phyloP scores from a whole-genome alignment of 2,113 vertebrate species.

The Cephalophus harveyi region DNA sequence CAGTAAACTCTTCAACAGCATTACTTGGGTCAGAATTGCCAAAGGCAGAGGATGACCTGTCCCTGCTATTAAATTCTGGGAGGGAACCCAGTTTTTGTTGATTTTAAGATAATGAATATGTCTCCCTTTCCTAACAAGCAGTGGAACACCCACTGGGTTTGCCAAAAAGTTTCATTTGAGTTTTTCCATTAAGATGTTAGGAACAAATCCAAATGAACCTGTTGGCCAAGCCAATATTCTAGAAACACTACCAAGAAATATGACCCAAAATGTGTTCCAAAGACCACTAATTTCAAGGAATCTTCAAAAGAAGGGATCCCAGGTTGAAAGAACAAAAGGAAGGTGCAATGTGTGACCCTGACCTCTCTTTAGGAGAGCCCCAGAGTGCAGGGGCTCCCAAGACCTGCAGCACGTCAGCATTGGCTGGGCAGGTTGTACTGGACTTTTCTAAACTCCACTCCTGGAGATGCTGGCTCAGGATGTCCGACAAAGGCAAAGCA shows the following conservation, averaged over 20 bases:
- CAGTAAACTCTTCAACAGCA: neutral
- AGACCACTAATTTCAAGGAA: neutral
- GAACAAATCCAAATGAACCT: neutral
- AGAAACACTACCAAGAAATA: neutral
- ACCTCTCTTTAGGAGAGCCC: neutral
- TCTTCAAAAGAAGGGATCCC: neutral
- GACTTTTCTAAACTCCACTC: neutral
- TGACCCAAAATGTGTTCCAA: neutral
- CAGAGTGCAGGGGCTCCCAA: accelerated
- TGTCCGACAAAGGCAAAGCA: neutral
- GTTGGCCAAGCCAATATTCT: neutral
- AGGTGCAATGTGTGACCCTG: accelerated
- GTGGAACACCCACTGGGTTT: neutral
- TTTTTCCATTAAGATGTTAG: neutral
- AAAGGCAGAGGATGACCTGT: neutral
- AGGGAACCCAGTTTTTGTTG: neutral
- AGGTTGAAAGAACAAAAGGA: neutral
- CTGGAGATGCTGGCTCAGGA: neutral
- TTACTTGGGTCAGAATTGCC: neutral
- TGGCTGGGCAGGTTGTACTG: accelerated
- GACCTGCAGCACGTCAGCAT: accelerated
- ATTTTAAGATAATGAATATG: neutral
- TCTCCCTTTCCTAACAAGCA: neutral
- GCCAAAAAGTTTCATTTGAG: neutral
- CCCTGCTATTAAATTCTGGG: neutral